phyloP scores from a whole-genome alignment of 2,888 invertebrate species.

The Gastrophysa polygoni region DNA sequence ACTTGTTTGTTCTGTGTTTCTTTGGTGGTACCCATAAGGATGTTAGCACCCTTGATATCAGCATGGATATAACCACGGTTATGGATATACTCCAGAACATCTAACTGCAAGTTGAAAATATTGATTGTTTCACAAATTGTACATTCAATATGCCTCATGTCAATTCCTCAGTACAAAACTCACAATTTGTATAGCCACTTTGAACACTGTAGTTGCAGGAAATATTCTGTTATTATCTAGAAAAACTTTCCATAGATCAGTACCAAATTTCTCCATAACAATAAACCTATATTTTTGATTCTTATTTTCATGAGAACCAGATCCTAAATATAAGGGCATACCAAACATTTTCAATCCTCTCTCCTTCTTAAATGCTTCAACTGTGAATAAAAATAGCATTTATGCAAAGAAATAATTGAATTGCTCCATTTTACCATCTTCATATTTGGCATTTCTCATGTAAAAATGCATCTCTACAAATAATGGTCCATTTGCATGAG shows the following conservation, averaged over 20 bases:
- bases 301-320: slow-evolving; percentile 80
- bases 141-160: too few species aligned
- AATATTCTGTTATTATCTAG: slow-evolving; percentile 70
- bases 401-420: not conserved
- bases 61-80: slow-evolving; percentile 89
- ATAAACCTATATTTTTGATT: slow-evolving; percentile 84
- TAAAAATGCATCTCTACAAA: slow-evolving; percentile 95
- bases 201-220: slow-evolving; percentile 75
- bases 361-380: slow-evolving; percentile 70
- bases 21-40: slow-evolving; percentile 75
- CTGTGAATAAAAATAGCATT: slow-evolving; percentile 58
- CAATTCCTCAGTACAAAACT: too few species aligned
- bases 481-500: slow-evolving; percentile 89
- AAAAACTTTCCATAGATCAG: slow-evolving; percentile 82
- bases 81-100: slow-evolving; percentile 93
- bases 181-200: slow-evolving; percentile 85
- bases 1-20: slow-evolving; percentile 70
- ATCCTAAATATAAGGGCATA: slow-evolving; percentile 83
- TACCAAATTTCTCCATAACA: slow-evolving; percentile 88
- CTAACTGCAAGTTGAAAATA: slow-evolving; percentile 66
- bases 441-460: slow-evolving; percentile 73
- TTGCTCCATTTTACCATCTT: slow-evolving; percentile 66
- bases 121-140: too few species aligned
- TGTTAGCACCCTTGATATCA: slow-evolving; percentile 95
- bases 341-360: slow-evolving; percentile 76